Evolutionary conservation across 2,888 invertebrate species (phyloP).

Genomic region (Tineola bisselliella): DNA sequence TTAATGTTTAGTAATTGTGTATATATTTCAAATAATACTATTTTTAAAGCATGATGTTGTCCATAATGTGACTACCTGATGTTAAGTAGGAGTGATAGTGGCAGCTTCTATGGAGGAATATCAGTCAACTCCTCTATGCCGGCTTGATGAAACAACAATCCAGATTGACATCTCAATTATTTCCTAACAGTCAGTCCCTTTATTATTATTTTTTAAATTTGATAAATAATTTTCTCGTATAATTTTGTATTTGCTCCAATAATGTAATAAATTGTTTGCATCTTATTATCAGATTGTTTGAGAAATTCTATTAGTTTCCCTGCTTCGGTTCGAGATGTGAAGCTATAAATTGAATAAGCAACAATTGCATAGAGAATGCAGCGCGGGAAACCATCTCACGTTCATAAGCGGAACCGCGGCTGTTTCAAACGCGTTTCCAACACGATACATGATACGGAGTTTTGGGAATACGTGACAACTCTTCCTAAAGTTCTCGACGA

Average conservation of each 20-base stretch:
- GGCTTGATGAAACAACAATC: no score
- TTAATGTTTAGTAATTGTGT: no score
- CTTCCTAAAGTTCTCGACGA: conserved; percentile 33
- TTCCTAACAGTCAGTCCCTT: no score
- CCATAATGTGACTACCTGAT: no score
- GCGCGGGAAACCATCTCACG: conserved; percentile 5
- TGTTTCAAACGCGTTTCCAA: conserved; percentile 6
- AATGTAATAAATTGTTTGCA: neutral
- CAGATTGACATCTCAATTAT: no score
- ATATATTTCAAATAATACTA: no score
- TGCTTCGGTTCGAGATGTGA: neutral
- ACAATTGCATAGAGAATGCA: conserved; percentile 11
- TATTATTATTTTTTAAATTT: no score
- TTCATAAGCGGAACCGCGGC: conserved; percentile 7
- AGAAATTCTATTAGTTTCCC: neutral
- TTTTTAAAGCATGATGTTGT: no score
- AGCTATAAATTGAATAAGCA: conserved; percentile 9
- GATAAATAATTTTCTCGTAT: neutral
- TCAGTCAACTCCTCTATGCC: no score
- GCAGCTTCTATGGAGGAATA: no score
- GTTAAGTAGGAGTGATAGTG: no score
- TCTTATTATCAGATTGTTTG: conserved; percentile 2
- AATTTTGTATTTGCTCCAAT: no score
- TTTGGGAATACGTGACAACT: conserved; percentile 44
- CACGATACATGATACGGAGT: conserved; percentile 19